Percentiles rank a stretch among this genome's conserved stretches.
These are phyloP conservation scores for Elanus axillaris DNA, from an alignment of 2,113 vertebrate species.

Conservation along the genomic window DNA sequence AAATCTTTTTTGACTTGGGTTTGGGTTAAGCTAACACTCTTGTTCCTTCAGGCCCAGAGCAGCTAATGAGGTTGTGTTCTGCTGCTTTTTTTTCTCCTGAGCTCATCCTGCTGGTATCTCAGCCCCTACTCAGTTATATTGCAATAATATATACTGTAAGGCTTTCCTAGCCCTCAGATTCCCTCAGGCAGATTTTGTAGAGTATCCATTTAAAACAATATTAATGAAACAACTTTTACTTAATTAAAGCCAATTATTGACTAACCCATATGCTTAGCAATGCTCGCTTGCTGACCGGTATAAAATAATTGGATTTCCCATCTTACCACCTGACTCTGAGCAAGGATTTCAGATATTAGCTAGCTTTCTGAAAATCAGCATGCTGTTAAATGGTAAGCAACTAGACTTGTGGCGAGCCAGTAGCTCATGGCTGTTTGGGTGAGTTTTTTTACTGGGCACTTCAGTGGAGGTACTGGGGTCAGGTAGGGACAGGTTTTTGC, in stretches of 20 bases:
- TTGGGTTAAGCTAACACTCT: neutral
- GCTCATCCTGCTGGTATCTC: neutral
- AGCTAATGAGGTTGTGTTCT: neutral
- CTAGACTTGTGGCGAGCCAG: neutral
- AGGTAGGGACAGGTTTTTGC: neutral
- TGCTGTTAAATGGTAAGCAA: neutral
- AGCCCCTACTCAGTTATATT: neutral
- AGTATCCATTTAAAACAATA: neutral
- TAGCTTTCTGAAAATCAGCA: neutral
- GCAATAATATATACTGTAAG: neutral
- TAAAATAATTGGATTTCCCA: neutral
- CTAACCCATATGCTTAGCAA: neutral
- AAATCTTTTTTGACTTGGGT: neutral
- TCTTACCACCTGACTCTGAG: neutral
- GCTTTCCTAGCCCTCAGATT: neutral
- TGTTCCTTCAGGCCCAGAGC: neutral
- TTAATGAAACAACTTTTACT: constrained; percentile 31
- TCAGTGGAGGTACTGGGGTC: neutral
- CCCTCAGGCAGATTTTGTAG: neutral
- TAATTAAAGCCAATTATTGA: constrained; percentile 51
- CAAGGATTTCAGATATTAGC: neutral
- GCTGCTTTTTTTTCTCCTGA: neutral
- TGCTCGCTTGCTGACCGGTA: neutral
- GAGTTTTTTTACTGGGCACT: neutral
- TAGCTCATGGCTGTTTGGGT: neutral